phyloP scores from a whole-genome alignment of 2,888 invertebrate genomes.

The Acleris holmiana region DNA sequence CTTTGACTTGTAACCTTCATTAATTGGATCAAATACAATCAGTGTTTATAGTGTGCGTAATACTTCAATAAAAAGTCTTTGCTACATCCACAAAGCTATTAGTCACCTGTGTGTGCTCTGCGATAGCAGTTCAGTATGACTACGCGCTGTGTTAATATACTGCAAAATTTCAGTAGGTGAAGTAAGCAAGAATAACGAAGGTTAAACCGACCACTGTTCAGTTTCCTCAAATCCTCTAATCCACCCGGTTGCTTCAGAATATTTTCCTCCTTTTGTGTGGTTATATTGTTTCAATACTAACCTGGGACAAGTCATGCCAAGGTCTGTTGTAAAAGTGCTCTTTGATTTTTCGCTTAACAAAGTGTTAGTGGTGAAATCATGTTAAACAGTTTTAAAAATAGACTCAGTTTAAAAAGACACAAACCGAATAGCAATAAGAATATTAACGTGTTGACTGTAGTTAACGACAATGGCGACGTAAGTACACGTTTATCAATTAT shows the following conservation, averaged over 20 bases:
- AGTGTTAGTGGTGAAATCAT: slow-evolving; percentile 43
- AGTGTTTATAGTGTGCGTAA: slow-evolving; percentile 4
- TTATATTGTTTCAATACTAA: slow-evolving; percentile 10
- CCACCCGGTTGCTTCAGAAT: slow-evolving; percentile 33
- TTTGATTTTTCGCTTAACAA: slow-evolving; percentile 18
- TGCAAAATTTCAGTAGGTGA: slow-evolving; percentile 48
- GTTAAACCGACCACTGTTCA: slow-evolving; percentile 47
- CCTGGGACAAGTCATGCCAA: slow-evolving; percentile 11
- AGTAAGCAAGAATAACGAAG: slow-evolving; percentile 55
- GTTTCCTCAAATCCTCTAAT: slow-evolving; percentile 43
- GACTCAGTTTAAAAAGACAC: slow-evolving; percentile 59
- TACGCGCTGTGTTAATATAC: slow-evolving; percentile 38
- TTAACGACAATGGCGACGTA: slow-evolving; percentile 48
- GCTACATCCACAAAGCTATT: slow-evolving; percentile 23
- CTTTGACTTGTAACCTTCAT: neutral
- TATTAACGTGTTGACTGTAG: slow-evolving; percentile 36
- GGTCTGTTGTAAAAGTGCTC: slow-evolving; percentile 29
- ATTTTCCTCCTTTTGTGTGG: slow-evolving; percentile 23
- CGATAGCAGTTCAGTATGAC: slow-evolving; percentile 38
- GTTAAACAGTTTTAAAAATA: slow-evolving; percentile 57
- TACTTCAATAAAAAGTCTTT: slow-evolving; percentile 23
- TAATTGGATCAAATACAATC: slow-evolving; percentile 31
- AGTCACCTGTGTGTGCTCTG: slow-evolving; percentile 38
- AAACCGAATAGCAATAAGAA: slow-evolving; percentile 42
- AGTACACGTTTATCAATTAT: slow-evolving; percentile 41